Conservation (phyloP, 2,797 vertebrate genomes). For the Hephaestus fuliginosus region DNA sequence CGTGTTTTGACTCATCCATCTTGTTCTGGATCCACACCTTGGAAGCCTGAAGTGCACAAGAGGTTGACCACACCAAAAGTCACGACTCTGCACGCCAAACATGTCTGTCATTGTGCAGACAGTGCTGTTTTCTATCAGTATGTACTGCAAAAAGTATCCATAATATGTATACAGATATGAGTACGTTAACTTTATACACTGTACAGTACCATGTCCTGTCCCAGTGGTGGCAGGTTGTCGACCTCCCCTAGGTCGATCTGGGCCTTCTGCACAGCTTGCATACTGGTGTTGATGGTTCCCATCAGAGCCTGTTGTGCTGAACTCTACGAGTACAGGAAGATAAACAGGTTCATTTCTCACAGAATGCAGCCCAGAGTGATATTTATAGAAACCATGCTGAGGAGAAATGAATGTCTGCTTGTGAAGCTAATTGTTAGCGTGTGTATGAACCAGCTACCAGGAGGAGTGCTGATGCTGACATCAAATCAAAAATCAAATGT, state of each 20-base stretch:
- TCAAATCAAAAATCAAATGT: too few relatives aligned
- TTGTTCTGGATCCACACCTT: constrained; percentile 95
- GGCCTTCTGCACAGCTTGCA: constrained; percentile 98
- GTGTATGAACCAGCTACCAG: background rate
- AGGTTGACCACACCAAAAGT: background rate
- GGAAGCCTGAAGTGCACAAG: constrained; percentile 88
- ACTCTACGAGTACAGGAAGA: constrained; percentile 84
- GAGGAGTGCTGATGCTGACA: background rate
- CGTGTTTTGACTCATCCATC: constrained; percentile 98
- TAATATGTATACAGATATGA: background rate
- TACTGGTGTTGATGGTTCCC: constrained; percentile 99
- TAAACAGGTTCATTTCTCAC: constrained; percentile 11
- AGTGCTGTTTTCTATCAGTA: background rate
- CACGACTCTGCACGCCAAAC: background rate
- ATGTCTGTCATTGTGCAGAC: background rate
- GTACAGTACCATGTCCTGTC: constrained; percentile 94
- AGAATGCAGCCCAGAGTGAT: background rate
- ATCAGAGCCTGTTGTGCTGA: constrained; percentile 98
- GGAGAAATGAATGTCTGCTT: background rate
- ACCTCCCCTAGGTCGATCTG: constrained; percentile 95
- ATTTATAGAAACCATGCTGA: background rate
- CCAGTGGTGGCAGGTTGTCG: constrained; percentile 94
- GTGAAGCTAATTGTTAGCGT: background rate
- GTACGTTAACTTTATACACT: background rate
- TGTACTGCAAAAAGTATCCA: background rate